Percentiles rank a stretch among this genome's conserved stretches.
Conservation (phyloP, 1,140 invertebrate genomes). For the Listronotus bonariensis region DNA sequence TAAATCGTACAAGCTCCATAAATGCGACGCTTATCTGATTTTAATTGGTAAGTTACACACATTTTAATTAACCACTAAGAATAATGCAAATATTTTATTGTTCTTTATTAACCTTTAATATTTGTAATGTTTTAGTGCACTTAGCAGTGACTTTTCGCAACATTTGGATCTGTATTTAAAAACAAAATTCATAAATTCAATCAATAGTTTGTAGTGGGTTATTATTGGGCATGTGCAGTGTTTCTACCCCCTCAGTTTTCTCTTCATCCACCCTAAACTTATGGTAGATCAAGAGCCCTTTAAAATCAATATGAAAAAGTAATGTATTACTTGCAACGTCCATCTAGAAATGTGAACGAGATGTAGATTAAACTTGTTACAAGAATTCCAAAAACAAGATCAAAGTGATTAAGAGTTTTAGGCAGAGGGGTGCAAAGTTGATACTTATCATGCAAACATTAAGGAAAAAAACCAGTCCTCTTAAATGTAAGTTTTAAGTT, state of each 20-base stretch:
- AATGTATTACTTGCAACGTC: conserved; percentile 11
- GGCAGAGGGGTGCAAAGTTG: background rate
- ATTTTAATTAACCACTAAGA: conserved; percentile 1
- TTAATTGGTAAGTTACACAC: background rate
- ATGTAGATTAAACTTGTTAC: conserved; percentile 1
- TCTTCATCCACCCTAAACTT: conserved; percentile 27
- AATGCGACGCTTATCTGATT: too few species aligned
- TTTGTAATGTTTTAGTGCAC: background rate
- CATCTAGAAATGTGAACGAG: conserved; percentile 23
- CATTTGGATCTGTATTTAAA: background rate
- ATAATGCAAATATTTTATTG: conserved; percentile 9
- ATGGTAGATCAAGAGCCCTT: conserved; percentile 20
- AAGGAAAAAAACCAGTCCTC: conserved; percentile 85
- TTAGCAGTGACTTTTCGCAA: background rate
- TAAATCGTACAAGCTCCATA: too few species aligned
- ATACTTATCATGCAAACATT: conserved; percentile 75
- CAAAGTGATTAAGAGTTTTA: conserved; percentile 11
- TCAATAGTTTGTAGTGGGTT: conserved; percentile 15
- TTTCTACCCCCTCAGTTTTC: conserved; percentile 22
- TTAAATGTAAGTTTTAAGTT: conserved; percentile 77
- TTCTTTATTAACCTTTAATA: conserved; percentile 5
- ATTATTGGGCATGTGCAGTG: conserved; percentile 28
- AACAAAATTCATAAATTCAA: conserved; percentile 2
- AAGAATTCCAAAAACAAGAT: conserved; percentile 9
- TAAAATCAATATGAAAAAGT: conserved; percentile 27